Base-by-base conservation (phyloP, 2,888 invertebrate genomes). In the Drosophila kuntzei region DNA sequence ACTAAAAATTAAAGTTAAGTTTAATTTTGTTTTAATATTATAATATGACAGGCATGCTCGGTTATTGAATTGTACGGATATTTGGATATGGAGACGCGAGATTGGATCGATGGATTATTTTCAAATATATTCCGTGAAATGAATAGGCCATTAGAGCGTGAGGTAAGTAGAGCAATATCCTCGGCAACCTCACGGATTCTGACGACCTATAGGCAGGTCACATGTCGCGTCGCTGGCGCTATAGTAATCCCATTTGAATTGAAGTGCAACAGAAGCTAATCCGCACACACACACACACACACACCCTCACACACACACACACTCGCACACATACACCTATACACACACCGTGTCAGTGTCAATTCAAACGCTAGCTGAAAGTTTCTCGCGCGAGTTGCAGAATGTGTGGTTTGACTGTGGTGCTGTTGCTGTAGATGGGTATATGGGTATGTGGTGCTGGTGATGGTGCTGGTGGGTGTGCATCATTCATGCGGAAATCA, bases 81-180 rank as follows among this genome's bases (percentile, higher is more conserved):
- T 71, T 93, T 98, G 53, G 97, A 98, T 91, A 96, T 97, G 0
- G 93, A 94, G 16, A 97, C 97, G 0, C 94, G 98, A 87, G 98
- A 98, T 91, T 98, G 98, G 98, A 96, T 97, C 1, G 98, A 98
- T 90, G 98, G 98, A 9, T 93, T 98, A 37, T 94, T 98, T 79
- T 98, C 98, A 2, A 96, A 95, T 90, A 97, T 98, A 89, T 98
- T 98, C 92, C 94, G 98, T 47, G 97, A 97, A 90, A 96, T 98
- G 92, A 98, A 98, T 93, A 95, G 94, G 93, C 96, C 95, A 0
- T 91, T 94, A 1, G 93, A 93, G 20, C 90, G 89, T 47, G 91
- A 92, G 79, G 92, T 92, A 89, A 86, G 90, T 84, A 50, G n/a
- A 47, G 12, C 36, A 46, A 51, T 58, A 49, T 67, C 34, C 20